Base-by-base conservation (phyloP, 2,888 invertebrate species). In the Magallana nippona region DNA sequence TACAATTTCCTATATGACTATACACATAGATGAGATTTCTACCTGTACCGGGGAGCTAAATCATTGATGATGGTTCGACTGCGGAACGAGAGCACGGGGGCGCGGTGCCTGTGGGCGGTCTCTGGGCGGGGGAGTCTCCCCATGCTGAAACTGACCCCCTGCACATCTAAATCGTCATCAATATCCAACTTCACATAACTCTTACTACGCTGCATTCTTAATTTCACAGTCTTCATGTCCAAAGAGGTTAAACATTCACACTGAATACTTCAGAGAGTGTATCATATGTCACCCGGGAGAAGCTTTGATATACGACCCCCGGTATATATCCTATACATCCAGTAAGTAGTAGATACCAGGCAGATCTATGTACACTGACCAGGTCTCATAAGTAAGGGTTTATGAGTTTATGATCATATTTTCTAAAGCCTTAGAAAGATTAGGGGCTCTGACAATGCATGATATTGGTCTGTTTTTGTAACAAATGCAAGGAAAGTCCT, bases 51-150 rank as follows among this genome's bases (percentile, higher is more conserved):
- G 22, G 44, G 32, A 17, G 17, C 62, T 62, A 81, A 10, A 57
- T 81, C 81, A 17, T 81, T 81, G 5, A 81, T 44, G 55, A 81
- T 81, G 32, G 81, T 55, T n/a, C 62, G 11, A 60, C 62, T 44
- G 15, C 32, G 32, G 10, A 62, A 55, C n/a, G 22, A 55, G 10
- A 56, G 56, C 10, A 79, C 57, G 2, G 55, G 79, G 8, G 15
- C 27, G n/a, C 55, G 32, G 11, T 55, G 56, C 10, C 19, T 44
- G 17, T 55, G 10, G 10, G 57, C 60, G 0, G 87, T 84, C 60
- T 86, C 85, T 10, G 87, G 86, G 79, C 86, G 84, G 55, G 85
- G 78, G 0, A 85, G 81, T 56, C 84, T 79, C 3, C 44, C 55
- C 13, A 84, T 83, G 0, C 62, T 60, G 63, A 60, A 81, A 44